Evolutionary conservation across 2,888 invertebrate genomes (phyloP).

Genomic region (Notodonta dromedarius): DNA sequence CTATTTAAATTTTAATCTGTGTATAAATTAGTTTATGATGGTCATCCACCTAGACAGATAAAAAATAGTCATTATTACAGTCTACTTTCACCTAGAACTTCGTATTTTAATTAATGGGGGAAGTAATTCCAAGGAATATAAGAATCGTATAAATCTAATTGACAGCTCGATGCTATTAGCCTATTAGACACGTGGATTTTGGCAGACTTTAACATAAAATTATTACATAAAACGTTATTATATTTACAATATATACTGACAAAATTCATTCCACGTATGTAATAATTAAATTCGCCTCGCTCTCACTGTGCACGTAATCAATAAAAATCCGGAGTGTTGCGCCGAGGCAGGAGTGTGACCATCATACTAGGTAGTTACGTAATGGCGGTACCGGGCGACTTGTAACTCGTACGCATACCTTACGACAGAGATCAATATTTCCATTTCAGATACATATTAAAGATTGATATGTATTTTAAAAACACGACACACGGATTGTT

Average conservation of each 20-base stretch:
- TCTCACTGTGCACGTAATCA: slow-evolving; percentile 59
- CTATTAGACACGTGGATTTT: slow-evolving; percentile 78
- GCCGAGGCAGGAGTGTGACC: slow-evolving; percentile 52
- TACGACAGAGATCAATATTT: slow-evolving; percentile 64
- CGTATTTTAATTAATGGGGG: slow-evolving; percentile 60
- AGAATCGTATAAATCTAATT: slow-evolving; percentile 76
- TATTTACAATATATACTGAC: slow-evolving; percentile 81
- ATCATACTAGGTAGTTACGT: slow-evolving; percentile 48
- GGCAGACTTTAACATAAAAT: slow-evolving; percentile 75
- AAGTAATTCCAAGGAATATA: slow-evolving; percentile 78
- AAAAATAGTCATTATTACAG: slow-evolving; percentile 80
- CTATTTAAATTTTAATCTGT: slow-evolving; percentile 78
- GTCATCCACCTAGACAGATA: slow-evolving; percentile 82
- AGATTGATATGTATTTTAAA: slow-evolving; percentile 74
- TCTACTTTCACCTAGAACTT: slow-evolving; percentile 78
- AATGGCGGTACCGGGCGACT: slow-evolving; percentile 33
- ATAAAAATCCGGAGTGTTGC: slow-evolving; percentile 30
- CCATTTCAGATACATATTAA: slow-evolving; percentile 58
- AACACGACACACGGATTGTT: slow-evolving; percentile 46
- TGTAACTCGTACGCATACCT: slow-evolving; percentile 35
- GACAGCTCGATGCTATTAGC: slow-evolving; percentile 76
- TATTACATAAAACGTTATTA: slow-evolving; percentile 76
- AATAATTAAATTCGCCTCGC: slow-evolving; percentile 71
- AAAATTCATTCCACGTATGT: slow-evolving; percentile 74
- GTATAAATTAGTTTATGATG: slow-evolving; percentile 83